These are phyloP conservation scores for Aurelia sp. DNA, from an alignment of 30 jellyfish, hydroid and myxozoan species.

Conservation along the genomic window DNA sequence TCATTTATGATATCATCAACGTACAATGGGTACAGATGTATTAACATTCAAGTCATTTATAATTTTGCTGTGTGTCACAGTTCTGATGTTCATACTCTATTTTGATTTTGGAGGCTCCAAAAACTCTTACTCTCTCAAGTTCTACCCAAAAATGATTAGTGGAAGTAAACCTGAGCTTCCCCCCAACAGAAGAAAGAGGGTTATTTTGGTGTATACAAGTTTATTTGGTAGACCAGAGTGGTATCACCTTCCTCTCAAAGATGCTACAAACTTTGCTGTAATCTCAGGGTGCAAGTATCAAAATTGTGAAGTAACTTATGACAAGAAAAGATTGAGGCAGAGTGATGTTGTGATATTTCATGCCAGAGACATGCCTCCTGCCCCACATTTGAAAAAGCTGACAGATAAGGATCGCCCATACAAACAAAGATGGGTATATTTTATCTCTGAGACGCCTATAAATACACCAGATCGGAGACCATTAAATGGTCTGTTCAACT, in stretches of 20 bases:
- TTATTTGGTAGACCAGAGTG: conserved; percentile 74
- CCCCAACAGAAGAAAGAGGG: too few relatives aligned
- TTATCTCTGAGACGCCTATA: conserved; percentile 89
- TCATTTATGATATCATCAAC: too few relatives aligned
- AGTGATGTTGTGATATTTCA: conserved; percentile 96
- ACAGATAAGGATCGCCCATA: conserved; percentile 18
- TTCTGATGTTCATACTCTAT: too few relatives aligned
- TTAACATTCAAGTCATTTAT: too few relatives aligned
- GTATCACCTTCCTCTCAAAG: conserved; percentile 73
- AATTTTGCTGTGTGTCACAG: too few relatives aligned
- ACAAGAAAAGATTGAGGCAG: conserved; percentile 30
- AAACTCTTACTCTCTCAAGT: too few relatives aligned
- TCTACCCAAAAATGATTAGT: too few relatives aligned
- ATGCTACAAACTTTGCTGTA: conserved; percentile 34
- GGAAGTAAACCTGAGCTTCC: too few relatives aligned
- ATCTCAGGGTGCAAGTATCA: conserved; percentile 50
- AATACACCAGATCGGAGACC: conserved; percentile 77
- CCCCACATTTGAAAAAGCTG: conserved; percentile 32
- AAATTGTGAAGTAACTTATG: conserved; percentile 86
- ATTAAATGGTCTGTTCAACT: conserved; percentile 80
- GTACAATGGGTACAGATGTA: too few relatives aligned
- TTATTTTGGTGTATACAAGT: conserved; percentile 76
- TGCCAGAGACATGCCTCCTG: conserved; percentile 86
- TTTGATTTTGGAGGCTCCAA: too few relatives aligned
- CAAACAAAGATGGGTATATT: conserved; percentile 90